These are phyloP conservation scores for Aleiodes sp. DNA, from an alignment of 1,140 invertebrate species.

Conservation along the genomic window DNA sequence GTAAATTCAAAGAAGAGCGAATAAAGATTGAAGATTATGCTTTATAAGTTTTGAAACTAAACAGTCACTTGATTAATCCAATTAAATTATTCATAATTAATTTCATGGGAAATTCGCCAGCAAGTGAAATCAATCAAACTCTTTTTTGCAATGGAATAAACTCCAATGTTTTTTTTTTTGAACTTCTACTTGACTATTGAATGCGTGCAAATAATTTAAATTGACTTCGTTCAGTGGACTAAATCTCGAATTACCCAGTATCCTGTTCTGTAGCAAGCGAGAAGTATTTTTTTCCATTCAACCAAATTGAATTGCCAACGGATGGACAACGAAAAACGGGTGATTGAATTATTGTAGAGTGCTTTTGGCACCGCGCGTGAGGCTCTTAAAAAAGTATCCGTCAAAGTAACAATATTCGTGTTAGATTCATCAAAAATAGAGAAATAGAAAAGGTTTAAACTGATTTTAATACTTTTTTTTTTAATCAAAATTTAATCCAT, in stretches of 20 bases:
- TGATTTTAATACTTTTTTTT: neutral
- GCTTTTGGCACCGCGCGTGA: neutral
- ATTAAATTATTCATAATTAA: too few relatives aligned
- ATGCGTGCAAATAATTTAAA: neutral
- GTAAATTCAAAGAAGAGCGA: too few relatives aligned
- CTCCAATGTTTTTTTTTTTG: neutral
- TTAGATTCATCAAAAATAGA: neutral
- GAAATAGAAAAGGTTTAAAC: neutral
- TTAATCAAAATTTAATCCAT: neutral
- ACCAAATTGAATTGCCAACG: neutral
- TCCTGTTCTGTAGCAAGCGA: neutral
- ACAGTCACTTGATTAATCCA: too few relatives aligned
- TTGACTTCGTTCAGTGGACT: neutral
- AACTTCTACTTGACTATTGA: neutral
- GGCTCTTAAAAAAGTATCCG: neutral
- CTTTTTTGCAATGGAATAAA: too few relatives aligned
- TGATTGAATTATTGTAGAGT: conserved; percentile 11
- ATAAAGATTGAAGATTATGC: too few relatives aligned
- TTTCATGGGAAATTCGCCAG: too few relatives aligned
- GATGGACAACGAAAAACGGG: conserved; percentile 6
- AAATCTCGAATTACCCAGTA: neutral
- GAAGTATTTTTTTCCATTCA: neutral
- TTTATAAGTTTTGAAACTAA: too few relatives aligned
- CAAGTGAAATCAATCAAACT: too few relatives aligned
- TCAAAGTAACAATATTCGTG: conserved; percentile 1